Percentiles rank a stretch among this genome's conserved stretches.
phyloP scores from a whole-genome alignment of 2,888 invertebrate genomes.

The Drosophila anomalata region DNA sequence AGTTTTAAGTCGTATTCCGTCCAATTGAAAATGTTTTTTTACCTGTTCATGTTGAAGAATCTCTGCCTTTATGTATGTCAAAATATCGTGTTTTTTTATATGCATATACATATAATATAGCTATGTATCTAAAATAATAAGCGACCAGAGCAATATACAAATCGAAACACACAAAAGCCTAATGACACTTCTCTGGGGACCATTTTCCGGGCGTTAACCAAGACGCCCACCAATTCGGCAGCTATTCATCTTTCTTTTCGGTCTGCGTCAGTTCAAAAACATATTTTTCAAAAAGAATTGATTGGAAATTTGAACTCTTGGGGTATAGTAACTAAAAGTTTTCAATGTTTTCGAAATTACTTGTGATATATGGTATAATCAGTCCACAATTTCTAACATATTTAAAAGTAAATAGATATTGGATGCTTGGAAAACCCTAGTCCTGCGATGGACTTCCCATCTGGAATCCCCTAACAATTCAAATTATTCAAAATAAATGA shows the following conservation, averaged over 20 bases:
- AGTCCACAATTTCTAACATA: too few relatives aligned
- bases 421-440: too few relatives aligned
- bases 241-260: conserved; percentile 3
- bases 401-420: too few relatives aligned
- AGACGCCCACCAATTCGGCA: conserved; percentile 28
- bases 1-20: conserved; percentile 66
- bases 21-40: conserved; percentile 46
- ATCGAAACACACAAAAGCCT: conserved; percentile 30
- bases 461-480: conserved; percentile 9
- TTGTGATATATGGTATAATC: too few relatives aligned
- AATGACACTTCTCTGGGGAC: conserved; percentile 13
- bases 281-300: background rate
- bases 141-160: conserved; percentile 38
- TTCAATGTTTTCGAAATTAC: too few relatives aligned
- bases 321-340: too few relatives aligned
- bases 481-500: background rate
- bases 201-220: conserved; percentile 40
- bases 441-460: background rate
- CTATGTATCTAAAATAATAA: conserved; percentile 43
- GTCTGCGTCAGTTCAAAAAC: background rate
- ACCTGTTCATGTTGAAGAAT: conserved; percentile 40
- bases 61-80: conserved; percentile 43
- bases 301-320: background rate
- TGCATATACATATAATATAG: conserved; percentile 25
- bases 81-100: conserved; percentile 50